Base-by-base conservation (phyloP, 1,140 invertebrate species). In the Limonius californicus region DNA sequence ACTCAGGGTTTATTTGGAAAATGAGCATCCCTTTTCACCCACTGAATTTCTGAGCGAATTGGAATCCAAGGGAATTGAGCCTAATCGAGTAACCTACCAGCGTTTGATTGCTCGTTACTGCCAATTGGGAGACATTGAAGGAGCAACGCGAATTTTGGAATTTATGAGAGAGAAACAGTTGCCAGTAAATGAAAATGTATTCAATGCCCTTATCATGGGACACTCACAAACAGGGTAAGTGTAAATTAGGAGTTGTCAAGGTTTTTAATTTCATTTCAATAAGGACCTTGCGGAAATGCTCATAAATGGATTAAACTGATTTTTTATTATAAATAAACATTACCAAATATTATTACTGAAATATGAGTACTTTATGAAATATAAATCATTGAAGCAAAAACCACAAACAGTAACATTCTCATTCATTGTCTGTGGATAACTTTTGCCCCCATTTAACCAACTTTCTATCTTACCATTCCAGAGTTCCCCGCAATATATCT, bases 21-120 rank as follows among this genome's bases (percentile, higher is more conserved):
- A 95, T 79, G 87, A 92, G 68, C 81, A 90, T 73, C 73, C 83
- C 20, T 94, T 95, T 73, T 87, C 86, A 14, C 90, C 91, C 0
- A 80, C 82, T 7, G 82, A 90, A 47, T 89, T 95, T 71, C 78
- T 95, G 3, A 76, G 83, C 21, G 82, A 87, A 69, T 81, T 95
- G 69, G 85, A 89, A 72, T 78, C 78, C 3, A 89, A 90, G 72
- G 84, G 85, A 2, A 80, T 95, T 42, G 80, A 87, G 72, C 91
- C 92, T 6, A 93, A 95, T 78, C 81, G 89, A 59, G 87, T 92
- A 0, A 92, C 91, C 6, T 95, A 89, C 76, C 88, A 93, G 74
- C 81, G 88, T 56, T 74, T 94, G n/a, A 90, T 95, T 70, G 81
- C 85, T 55, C 77, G 85, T 16, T 93, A 87, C 72, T 94, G 91